These are phyloP conservation scores for Zoanthus gigantus DNA, from an alignment of 92 coral and sea anemone genomes.

Conservation along the genomic window DNA sequence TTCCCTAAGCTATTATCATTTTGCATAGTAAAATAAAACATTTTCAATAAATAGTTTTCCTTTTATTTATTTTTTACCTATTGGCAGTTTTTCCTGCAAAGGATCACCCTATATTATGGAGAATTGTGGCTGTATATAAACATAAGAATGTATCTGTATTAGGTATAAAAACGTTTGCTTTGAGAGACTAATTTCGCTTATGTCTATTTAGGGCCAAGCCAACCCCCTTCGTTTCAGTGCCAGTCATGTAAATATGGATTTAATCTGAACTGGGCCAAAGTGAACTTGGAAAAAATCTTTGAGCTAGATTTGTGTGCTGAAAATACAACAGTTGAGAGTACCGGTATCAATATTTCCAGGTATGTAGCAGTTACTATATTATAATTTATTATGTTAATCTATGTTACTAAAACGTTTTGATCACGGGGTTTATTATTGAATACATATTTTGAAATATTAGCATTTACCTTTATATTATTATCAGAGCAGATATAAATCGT, in stretches of 20 bases:
- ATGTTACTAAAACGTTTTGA: neutral
- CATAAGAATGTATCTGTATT: neutral
- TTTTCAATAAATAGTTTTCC: too few species aligned
- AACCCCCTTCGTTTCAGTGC: constrained; percentile 98
- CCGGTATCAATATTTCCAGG: constrained; percentile 3
- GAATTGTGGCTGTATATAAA: neutral
- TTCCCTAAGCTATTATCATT: too few species aligned
- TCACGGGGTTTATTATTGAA: neutral
- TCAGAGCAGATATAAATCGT: neutral
- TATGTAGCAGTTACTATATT: neutral
- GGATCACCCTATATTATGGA: too few species aligned
- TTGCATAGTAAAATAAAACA: too few species aligned
- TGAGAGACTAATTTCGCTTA: neutral
- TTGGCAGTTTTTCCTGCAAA: too few species aligned
- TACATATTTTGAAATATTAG: neutral
- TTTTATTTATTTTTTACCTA: too few species aligned
- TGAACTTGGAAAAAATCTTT: constrained; percentile 92
- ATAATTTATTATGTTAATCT: too few species aligned
- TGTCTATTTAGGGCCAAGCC: constrained; percentile 75
- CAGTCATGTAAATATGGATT: constrained; percentile 93
- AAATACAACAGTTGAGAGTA: constrained; percentile 1
- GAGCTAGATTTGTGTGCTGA: constrained; percentile 60
- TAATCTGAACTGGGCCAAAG: constrained; percentile 95
- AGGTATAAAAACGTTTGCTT: neutral
- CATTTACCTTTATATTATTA: neutral